Percentiles rank a stretch among this genome's conserved stretches.
Evolutionary conservation across 2,113 vertebrate genomes (phyloP).

Genomic region (Anolis carolinensis): DNA sequence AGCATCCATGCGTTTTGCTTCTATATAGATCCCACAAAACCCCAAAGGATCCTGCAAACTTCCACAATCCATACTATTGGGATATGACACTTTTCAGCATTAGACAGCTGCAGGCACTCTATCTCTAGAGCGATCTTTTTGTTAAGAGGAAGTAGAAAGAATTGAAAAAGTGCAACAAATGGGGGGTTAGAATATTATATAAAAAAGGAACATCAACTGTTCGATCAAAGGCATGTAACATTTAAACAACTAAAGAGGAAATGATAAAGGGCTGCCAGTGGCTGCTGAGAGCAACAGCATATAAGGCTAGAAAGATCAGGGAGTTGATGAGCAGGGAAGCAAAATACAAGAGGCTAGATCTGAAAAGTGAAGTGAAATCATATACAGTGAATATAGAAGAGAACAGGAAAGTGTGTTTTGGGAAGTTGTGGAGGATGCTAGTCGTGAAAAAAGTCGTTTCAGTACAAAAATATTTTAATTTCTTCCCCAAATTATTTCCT

Average conservation of each 20-base stretch:
- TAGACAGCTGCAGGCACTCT: slow-evolving; percentile 67
- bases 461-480: not conserved
- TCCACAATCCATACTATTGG: slow-evolving; percentile 61
- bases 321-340: slow-evolving; percentile 58
- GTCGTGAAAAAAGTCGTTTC: slow-evolving; percentile 21
- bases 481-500: not conserved
- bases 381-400: slow-evolving; percentile 35
- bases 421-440: not conserved
- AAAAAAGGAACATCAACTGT: slow-evolving; percentile 69
- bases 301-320: slow-evolving; percentile 56
- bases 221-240: slow-evolving; percentile 64
- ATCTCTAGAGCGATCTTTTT: slow-evolving; percentile 77
- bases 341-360: slow-evolving; percentile 55
- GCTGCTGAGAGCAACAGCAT: slow-evolving; percentile 54
- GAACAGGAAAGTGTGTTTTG: slow-evolving; percentile 38
- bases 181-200: slow-evolving; percentile 66
- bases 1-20: slow-evolving; percentile 58
- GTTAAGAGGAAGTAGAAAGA: slow-evolving; percentile 73
- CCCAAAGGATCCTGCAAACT: slow-evolving; percentile 65
- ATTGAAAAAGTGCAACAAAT: slow-evolving; percentile 69
- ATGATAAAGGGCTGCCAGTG: slow-evolving; percentile 63
- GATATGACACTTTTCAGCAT: slow-evolving; percentile 69
- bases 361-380: slow-evolving; percentile 64
- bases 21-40: slow-evolving; percentile 70
- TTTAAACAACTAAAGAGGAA: slow-evolving; percentile 59